phyloP scores from a whole-genome alignment of 1,140 invertebrate genomes.

The Hestina assimilis region DNA sequence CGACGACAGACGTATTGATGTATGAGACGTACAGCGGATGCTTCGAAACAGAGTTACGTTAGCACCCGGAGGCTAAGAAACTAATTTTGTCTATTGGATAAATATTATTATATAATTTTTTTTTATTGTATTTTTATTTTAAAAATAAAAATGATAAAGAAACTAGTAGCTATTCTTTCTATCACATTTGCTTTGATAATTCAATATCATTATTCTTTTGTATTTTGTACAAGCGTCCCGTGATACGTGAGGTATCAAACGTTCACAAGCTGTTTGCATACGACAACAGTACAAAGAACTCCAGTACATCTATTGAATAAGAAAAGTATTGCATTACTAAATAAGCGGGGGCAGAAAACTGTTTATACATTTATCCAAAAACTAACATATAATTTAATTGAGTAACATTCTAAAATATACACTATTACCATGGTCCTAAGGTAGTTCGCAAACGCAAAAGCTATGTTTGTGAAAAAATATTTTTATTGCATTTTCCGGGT shows the following conservation, averaged over 20 bases:
- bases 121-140: too few relatives aligned
- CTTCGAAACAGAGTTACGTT: too few relatives aligned
- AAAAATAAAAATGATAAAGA: neutral
- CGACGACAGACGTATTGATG: too few relatives aligned
- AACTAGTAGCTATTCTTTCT: neutral
- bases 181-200: neutral
- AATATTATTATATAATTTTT: too few relatives aligned
- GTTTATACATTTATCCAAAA: slow-evolving; percentile 24
- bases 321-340: slow-evolving; percentile 42
- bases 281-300: slow-evolving; percentile 26
- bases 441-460: slow-evolving; percentile 7
- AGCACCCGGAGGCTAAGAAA: too few relatives aligned
- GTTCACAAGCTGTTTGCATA: slow-evolving; percentile 22
- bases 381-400: neutral
- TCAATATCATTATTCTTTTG: slow-evolving; percentile 5
- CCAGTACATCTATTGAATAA: slow-evolving; percentile 32
- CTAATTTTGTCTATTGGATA: too few relatives aligned
- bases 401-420: slow-evolving; percentile 14
- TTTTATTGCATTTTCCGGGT: slow-evolving; percentile 42
- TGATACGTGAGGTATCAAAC: slow-evolving; percentile 26
- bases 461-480: slow-evolving; percentile 30
- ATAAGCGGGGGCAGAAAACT: slow-evolving; percentile 38
- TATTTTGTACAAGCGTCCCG: slow-evolving; percentile 14
- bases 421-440: slow-evolving; percentile 14
- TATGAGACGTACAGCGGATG: too few relatives aligned